Evolutionary conservation across 2,113 vertebrate species (phyloP), one percentile per base, ranked within the genome.

Genomic region (Amphiprion ocellaris): DNA sequence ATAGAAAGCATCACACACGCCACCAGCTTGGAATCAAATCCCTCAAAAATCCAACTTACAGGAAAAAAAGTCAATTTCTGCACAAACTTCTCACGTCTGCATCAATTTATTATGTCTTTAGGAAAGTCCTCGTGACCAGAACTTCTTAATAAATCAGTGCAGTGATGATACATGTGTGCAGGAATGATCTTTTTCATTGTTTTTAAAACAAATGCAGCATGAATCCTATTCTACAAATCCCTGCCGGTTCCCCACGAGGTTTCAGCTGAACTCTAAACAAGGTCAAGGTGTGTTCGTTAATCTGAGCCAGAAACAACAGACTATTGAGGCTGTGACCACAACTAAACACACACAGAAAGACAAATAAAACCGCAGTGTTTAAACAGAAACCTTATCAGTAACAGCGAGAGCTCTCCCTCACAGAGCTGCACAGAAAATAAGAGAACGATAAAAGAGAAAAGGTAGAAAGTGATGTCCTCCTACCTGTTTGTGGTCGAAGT

Each of bases 401-500:
- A 69, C 52, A 60, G 52, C 49, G 63, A 62, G 24, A 14, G 23
- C 50, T 68, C 4, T 70, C 44, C 75, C 70, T 50, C 71, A 53
- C 69, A 68, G 60, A 1, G 14, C 33, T 24, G 2, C 15, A 10
- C 14, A 49, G 16, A 28, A 6, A 47, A 12, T 4, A 30, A 55
- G 15, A n/a, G 7, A 47, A 14, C 67, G 52, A 6, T 30, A 55
- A 74, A 39, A 58, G 19, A 24, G 33, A 37, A 16, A 46, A 69
- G 68, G 7, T 14, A 23, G 12, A 66, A 65, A 12, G 77, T 50
- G 4, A 53, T 39, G 24, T 14, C 12, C 12, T 66, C 64, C 87
- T 93, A 98, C 98, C 95, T 99, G 97, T n/a, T 94, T 95, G 85
- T 96, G 95, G 79, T 97, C 95, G 90, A 99, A 99, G 92, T 97